Base-by-base conservation (phyloP, 2,113 vertebrate genomes). In the Theropithecus gelada region DNA sequence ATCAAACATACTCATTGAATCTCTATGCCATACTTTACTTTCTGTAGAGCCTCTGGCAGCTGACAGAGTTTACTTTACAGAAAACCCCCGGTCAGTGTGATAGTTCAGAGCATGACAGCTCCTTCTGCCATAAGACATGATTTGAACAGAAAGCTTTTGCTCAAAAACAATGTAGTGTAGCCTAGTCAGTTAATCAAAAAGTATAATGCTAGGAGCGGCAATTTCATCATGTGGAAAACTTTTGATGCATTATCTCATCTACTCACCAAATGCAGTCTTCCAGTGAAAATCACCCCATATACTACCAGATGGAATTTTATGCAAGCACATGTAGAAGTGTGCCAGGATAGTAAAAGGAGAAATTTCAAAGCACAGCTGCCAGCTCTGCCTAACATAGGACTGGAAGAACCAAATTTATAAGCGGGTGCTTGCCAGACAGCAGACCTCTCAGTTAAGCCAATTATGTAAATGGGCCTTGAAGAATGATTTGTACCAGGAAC, bases 261-360 rank as follows among this genome's bases (percentile, higher is more conserved):
- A 50, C 82, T 95, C 2, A 7, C 50, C 50, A 59, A 80, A 90
- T 25, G 57, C 40, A 82, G 89, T 11, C 59, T 90, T 78, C 78
- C 61, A 84, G 45, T 83, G 85, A 92, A 83, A 97, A 92, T 84
- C 14, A 55, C n/a, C 27, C 45, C 50, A 8, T 76, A 13, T 35
- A 30, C 78, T 79, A 92, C 82, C 97, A 97, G 98, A 92, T 96
- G 97, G 94, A 79, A 90, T 92, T 95, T 68, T 92, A 79, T 83
- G 92, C 95, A 88, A 80, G 10, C 59, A 32, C 79, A 80, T 38
- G 20, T 10, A 55, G 92, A 92, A 12, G 43, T 5, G 25, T 76
- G 90, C 94, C 90, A 81, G 80, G 83, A 57, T 11, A 75, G 68
- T 73, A 30, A 40, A 66, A 48, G 72, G 79, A 48, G 83, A 82